Conservation (phyloP, 2,797 vertebrate species). For the Pteropus rufus region DNA sequence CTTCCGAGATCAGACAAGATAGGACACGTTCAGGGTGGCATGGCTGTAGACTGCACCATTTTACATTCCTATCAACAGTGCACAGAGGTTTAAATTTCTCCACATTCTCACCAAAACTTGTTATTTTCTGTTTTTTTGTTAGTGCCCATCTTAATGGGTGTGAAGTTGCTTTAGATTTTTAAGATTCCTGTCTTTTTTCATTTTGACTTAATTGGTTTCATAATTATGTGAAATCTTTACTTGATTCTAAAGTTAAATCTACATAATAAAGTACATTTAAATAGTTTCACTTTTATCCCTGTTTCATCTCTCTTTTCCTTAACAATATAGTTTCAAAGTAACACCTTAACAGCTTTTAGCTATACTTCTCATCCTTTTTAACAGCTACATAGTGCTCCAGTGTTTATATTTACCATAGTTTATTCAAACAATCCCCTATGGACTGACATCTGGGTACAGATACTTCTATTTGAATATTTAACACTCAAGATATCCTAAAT, state of each 20-base stretch:
- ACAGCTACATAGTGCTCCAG: neutral
- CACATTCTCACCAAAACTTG: neutral
- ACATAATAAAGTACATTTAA: neutral
- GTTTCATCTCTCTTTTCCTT: neutral
- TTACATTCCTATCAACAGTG: neutral
- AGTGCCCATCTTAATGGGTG: neutral
- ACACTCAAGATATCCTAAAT: neutral
- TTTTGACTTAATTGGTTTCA: neutral
- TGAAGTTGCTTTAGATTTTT: neutral
- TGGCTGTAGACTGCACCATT: too few species aligned
- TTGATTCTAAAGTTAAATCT: neutral
- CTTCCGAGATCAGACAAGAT: too few species aligned
- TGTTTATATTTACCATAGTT: neutral
- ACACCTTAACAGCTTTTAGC: neutral
- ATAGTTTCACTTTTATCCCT: neutral
- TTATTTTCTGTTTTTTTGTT: neutral
- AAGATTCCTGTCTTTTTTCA: neutral
- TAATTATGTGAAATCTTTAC: neutral
- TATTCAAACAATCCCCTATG: neutral
- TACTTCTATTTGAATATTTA: neutral
- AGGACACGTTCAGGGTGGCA: too few species aligned
- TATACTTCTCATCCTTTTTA: neutral
- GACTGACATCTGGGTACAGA: neutral
- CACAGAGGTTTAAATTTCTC: neutral
- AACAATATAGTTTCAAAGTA: neutral